Base-by-base conservation (phyloP, 2,888 invertebrate genomes). In the Phyto melanocephala region DNA sequence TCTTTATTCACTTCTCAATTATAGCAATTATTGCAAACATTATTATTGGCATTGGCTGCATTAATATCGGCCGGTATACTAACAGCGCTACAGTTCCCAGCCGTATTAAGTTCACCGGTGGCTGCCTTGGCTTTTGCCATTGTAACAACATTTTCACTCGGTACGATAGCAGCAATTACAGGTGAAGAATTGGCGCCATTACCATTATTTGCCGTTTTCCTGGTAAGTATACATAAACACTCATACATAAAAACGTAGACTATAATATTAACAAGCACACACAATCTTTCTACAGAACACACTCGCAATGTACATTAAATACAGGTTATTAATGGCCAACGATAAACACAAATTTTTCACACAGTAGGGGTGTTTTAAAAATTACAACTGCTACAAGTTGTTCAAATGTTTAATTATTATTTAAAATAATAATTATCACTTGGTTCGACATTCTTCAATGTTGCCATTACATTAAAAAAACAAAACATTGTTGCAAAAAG, bases 181-280 rank as follows among this genome's bases (percentile, higher is more conserved):
- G 91, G 90, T 67, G 89, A 87, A 50, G 87, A 88, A 76, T 85
- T 91, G 84, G 91, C 91, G 20, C 91, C 91, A 22, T 84, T 91
- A 85, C 95, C 96, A 0, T 92, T 96, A 45, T 97, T 96, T 88
- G 95, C 95, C 35, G 92, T 96, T 1, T 93, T 96, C 86, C 91
- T 96, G 91, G 94, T 94, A 87, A 92, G 92, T 89, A 60, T 20
- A 45, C 15, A 2, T n/a, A 28, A 3, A 6, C 6, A 28, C 28
- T 28, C 6, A 28, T 5, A 28, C 28, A 6, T 28, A 28, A 5
- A 6, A 28, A 28, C 28, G 28, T n/a, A 7, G 6, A 15, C 24
- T 45, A 45, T 15, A 62, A 28, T 2, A 28, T 15, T 6, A 10
- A 20, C 20, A 60, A 2, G 1, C 58, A 33, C 54, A 56, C 17